phyloP scores from a whole-genome alignment of 64 coral and sea anemone genomes.

The Montipora capricornis region DNA sequence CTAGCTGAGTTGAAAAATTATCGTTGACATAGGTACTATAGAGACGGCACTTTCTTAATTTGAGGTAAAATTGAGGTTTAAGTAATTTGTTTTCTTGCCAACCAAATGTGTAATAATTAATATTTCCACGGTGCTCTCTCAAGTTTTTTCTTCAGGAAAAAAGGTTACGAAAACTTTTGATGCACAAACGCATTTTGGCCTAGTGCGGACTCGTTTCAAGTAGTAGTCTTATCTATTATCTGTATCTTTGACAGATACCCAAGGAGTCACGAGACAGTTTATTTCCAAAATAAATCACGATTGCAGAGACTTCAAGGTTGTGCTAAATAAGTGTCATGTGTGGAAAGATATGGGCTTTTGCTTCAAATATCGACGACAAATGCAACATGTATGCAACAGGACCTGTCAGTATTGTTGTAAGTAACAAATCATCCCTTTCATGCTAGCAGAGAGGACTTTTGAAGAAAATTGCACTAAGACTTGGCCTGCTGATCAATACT shows the following conservation, averaged over 20 bases:
- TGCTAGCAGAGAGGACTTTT: no score
- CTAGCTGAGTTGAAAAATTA: no score
- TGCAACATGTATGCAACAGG: constrained; percentile 72
- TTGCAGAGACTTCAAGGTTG: constrained; percentile 55
- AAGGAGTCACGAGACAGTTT: constrained; percentile 26
- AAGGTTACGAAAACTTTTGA: neutral
- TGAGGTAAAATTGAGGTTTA: no score
- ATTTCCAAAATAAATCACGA: constrained; percentile 29
- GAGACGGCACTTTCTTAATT: no score
- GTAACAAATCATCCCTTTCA: neutral
- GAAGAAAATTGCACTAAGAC: no score
- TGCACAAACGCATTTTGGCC: neutral
- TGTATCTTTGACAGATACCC: neutral
- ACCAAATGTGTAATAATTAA: no score
- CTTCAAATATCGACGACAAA: constrained; percentile 76
- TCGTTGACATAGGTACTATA: no score
- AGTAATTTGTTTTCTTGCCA: no score
- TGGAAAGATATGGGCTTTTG: constrained; percentile 83
- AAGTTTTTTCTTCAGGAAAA: no score
- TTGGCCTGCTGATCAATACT: no score
- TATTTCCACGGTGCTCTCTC: no score
- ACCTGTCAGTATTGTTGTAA: constrained; percentile 72
- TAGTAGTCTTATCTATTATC: neutral
- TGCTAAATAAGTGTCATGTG: constrained; percentile 43
- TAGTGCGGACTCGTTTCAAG: neutral